phyloP scores from a whole-genome alignment of 2,888 invertebrate genomes.

The Cistogaster globosa region DNA sequence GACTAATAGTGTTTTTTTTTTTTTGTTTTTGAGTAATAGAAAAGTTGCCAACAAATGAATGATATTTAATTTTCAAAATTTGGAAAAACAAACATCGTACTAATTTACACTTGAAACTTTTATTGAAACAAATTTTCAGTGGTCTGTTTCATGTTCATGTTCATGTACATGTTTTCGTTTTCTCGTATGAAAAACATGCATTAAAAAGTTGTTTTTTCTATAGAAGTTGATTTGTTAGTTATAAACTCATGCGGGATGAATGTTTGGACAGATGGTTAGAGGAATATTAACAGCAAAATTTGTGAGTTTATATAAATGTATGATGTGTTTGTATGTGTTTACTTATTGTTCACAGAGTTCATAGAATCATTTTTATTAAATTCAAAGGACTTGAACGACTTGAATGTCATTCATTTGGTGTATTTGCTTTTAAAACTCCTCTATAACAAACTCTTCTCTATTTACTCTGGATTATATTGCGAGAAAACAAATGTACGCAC shows the following conservation, averaged over 20 bases:
- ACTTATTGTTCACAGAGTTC: slow-evolving; percentile 19
- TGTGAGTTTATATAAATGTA: no score
- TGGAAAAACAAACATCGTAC: slow-evolving; percentile 46
- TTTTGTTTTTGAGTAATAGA: no score
- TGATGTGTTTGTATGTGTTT: not conserved
- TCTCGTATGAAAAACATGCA: not conserved
- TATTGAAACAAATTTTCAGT: slow-evolving; percentile 46
- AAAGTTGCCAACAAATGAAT: not conserved
- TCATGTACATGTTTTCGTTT: not conserved
- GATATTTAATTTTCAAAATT: slow-evolving; percentile 34
- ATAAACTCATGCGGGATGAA: not conserved
- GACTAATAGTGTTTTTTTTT: not conserved
- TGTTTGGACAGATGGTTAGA: not conserved
- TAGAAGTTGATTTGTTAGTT: slow-evolving; percentile 21
- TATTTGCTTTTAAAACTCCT: slow-evolving; percentile 37
- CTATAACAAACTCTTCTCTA: not conserved
- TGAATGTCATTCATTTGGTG: slow-evolving; percentile 39
- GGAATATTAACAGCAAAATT: not conserved
- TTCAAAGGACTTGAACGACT: slow-evolving; percentile 40
- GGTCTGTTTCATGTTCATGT: slow-evolving; percentile 23
- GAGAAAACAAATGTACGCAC: not conserved
- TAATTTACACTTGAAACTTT: slow-evolving; percentile 61
- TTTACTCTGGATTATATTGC: not conserved
- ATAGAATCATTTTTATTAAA: slow-evolving; percentile 18
- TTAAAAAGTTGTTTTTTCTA: not conserved